Base-by-base conservation (phyloP, 2,888 invertebrate genomes). In the Hirtodrosophila alboralis region DNA sequence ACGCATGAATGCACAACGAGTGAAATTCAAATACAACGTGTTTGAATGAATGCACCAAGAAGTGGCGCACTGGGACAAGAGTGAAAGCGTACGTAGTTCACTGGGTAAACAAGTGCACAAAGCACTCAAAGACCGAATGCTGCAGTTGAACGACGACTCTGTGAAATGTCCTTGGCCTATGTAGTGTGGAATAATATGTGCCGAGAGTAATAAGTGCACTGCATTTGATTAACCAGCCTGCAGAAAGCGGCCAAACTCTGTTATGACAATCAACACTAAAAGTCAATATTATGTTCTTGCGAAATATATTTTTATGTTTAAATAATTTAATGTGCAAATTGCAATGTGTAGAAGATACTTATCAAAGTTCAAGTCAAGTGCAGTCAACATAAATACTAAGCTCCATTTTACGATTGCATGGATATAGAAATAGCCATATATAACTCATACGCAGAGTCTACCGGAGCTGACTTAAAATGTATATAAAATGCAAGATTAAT, bases 1-100 rank as follows among this genome's bases (percentile, higher is more conserved):
- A 60, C 41, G 56, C 52, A 60, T 67, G 59, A 67, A 64, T 64
- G 60, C 67, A 57, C 67, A 67, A 40, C 54, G 56, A 67, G 64
- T 64, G 52, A 57, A 64, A 67, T 60, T 57, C 61, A 65, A 72
- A 75, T 61, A 70, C 57, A 70, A 53, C 33, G 43, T 33, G 37
- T 45, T 47, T 74, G 53, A 64, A 57, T 60, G 49, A 60, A 60
- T 48, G 64, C 70, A 13, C 10, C 45, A 45, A 54, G 60, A 37
- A 75, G 66, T 65, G 71, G 51, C 56, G 26, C 64, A 52, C 41
- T 36, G 48, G 44, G 44, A 26, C 37, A 36, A 53, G 38, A 58
- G 71, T 58, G 40, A 65, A 65, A 43, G 65, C 60, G 40, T 45
- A 43, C 74, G 70, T 58, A 65, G 58, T 61, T 61, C 61, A 61